Evolutionary conservation across 2,797 vertebrate species (phyloP).

Genomic region (Lophotriccus pileatus): DNA sequence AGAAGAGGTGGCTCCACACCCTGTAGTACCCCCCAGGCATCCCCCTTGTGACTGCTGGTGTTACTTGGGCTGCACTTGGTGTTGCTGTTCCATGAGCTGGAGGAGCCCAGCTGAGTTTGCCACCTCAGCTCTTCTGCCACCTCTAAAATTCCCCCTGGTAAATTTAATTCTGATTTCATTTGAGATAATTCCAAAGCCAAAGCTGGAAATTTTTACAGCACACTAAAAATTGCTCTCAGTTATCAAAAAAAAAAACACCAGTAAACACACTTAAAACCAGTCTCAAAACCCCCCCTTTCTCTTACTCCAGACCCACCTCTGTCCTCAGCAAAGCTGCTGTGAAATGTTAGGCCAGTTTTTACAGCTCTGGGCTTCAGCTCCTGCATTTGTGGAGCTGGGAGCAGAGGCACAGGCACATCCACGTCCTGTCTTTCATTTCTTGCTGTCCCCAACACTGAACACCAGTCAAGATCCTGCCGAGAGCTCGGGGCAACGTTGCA

Average conservation of each 20-base stretch:
- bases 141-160: neutral
- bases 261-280: neutral
- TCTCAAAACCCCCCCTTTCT: neutral
- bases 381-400: neutral
- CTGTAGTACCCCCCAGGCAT: accelerated
- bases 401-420: neutral
- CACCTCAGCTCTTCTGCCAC: neutral
- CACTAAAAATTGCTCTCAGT: neutral
- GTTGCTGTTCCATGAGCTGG: neutral
- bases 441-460: neutral
- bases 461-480: neutral
- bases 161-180: neutral
- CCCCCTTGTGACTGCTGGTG: neutral
- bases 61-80: neutral
- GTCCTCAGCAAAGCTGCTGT: neutral
- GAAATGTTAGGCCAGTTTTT: neutral
- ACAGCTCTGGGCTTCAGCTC: neutral
- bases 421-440: neutral
- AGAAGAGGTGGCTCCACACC: neutral
- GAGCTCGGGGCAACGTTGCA: neutral
- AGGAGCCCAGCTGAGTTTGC: neutral
- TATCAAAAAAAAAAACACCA: neutral
- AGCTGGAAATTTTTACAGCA: neutral
- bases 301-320: neutral
- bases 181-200: neutral